A percentile compares a stretch with the other conserved stretches of the same genome.
Evolutionary conservation across 2,888 invertebrate species (phyloP).

Genomic region (Drosophila nigritarsus): DNA sequence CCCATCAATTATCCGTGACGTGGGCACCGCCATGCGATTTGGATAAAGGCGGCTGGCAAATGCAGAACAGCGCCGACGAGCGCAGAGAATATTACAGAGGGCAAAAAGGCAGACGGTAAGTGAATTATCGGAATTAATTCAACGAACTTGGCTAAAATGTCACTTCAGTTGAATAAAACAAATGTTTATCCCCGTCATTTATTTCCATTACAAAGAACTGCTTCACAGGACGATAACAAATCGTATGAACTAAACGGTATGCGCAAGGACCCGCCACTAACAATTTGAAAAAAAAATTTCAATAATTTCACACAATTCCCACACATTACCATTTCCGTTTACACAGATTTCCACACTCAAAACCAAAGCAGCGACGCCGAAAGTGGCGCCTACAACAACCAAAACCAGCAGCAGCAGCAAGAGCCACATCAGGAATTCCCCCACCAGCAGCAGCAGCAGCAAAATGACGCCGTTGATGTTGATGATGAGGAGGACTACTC

Average conservation of each 20-base stretch:
- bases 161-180: conserved; percentile 4
- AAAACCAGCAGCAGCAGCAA: conserved; percentile 18
- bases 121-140: conserved; percentile 1
- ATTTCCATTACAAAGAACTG: conserved; percentile 49
- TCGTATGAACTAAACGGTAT: conserved; percentile 68
- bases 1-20: conserved; percentile 85
- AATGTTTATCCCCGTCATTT: background rate
- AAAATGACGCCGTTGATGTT: conserved; percentile 61
- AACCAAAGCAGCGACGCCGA: conserved; percentile 66
- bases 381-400: conserved; percentile 42
- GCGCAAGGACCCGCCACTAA: conserved; percentile 9
- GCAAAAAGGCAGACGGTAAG: conserved; percentile 72
- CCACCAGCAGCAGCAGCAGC: conserved; percentile 40
- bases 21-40: conserved; percentile 84
- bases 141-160: background rate
- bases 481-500: conserved; percentile 94
- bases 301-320: conserved; percentile 24
- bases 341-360: conserved; percentile 56
- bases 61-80: conserved; percentile 80
- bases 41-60: conserved; percentile 77
- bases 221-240: conserved; percentile 70
- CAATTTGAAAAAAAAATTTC: background rate
- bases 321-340: background rate
- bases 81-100: conserved; percentile 67
- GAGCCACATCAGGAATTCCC: conserved; percentile 33